Conservation (phyloP, 2,797 vertebrate genomes). For the Helicolenus hilgendorfi region DNA sequence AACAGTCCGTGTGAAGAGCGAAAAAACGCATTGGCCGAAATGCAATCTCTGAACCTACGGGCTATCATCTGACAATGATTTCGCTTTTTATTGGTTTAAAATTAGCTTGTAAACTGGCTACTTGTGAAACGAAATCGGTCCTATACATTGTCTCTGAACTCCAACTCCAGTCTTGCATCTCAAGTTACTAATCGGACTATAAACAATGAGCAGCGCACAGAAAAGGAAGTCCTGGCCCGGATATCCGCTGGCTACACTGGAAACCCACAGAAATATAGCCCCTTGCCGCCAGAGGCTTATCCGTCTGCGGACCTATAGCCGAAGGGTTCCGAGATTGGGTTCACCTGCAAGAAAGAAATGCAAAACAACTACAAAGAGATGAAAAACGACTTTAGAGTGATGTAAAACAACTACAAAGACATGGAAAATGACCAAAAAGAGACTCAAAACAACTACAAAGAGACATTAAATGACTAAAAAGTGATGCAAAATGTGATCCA, state of each 20-base stretch:
- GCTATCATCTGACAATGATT: too few species aligned
- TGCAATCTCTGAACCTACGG: too few species aligned
- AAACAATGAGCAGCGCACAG: neutral
- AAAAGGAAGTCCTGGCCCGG: neutral
- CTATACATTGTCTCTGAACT: neutral
- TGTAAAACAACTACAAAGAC: neutral
- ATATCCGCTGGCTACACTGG: neutral
- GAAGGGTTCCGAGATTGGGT: neutral
- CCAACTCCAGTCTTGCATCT: neutral
- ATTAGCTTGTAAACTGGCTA: neutral
- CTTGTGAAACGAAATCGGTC: neutral
- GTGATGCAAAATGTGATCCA: neutral
- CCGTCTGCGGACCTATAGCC: neutral
- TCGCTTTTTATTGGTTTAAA: neutral
- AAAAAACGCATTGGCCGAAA: accelerated
- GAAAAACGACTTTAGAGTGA: neutral
- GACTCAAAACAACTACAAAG: too few species aligned
- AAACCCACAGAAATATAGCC: neutral
- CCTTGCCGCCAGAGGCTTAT: neutral
- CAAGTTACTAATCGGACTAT: neutral
- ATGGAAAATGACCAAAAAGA: neutral
- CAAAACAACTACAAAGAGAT: neutral
- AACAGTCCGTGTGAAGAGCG: neutral
- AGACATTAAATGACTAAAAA: neutral
- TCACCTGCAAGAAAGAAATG: neutral